These are phyloP conservation scores for Acrobeloides nanus DNA, from an alignment of 2,888 invertebrate species.

Conservation along the genomic window DNA sequence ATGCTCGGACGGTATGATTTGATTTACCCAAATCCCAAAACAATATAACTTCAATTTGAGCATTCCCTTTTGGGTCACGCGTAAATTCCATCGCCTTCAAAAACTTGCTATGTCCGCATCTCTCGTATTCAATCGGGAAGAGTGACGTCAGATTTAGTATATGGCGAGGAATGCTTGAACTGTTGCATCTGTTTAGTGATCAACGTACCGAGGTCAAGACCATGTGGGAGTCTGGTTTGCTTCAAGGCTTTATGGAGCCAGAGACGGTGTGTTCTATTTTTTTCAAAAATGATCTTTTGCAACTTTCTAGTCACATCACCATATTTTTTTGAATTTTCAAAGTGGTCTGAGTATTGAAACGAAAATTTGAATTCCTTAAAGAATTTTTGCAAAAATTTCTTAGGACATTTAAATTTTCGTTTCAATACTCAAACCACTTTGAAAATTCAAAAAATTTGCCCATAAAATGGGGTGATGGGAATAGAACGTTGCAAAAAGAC, in stretches of 20 bases:
- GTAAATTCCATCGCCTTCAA: slow-evolving; percentile 30
- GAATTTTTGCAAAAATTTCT: no score
- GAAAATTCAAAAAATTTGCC: no score
- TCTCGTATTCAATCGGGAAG: slow-evolving; percentile 27
- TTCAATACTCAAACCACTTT: no score
- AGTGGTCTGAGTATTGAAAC: no score
- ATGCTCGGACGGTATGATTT: slow-evolving; percentile 15
- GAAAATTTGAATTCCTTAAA: no score
- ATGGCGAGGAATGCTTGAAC: slow-evolving; percentile 35
- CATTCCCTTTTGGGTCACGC: background rate
- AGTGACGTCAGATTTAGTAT: slow-evolving; percentile 34
- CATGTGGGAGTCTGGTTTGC: slow-evolving; percentile 26
- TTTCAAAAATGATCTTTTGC: background rate
- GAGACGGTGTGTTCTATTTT: slow-evolving; percentile 10
- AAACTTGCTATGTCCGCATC: slow-evolving; percentile 32
- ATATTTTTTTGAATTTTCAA: no score
- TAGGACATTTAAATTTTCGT: no score
- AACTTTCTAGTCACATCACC: no score
- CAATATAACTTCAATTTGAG: slow-evolving; percentile 2
- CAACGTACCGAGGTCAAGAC: slow-evolving; percentile 22
- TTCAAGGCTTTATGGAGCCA: slow-evolving; percentile 28
- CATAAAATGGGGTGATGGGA: no score
- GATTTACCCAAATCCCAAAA: background rate
- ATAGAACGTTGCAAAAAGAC: no score
- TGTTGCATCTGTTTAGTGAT: slow-evolving; percentile 28